Evolutionary conservation across 2,888 invertebrate genomes (phyloP).

Genomic region (Cetonia aurata): DNA sequence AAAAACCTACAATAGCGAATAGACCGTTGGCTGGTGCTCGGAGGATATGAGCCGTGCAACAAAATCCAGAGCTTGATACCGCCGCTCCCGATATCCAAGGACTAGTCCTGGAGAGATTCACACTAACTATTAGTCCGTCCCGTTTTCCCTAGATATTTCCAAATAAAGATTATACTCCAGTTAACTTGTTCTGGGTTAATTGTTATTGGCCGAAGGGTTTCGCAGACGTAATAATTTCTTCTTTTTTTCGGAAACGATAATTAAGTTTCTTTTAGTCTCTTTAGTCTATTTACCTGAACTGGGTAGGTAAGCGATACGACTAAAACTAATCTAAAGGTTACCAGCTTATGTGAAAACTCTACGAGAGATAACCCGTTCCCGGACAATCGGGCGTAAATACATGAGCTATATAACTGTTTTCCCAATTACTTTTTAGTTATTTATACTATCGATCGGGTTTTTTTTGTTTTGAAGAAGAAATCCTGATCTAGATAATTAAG

Average conservation of each 20-base stretch:
- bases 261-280: not conserved
- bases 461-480: no score
- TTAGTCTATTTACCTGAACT: slow-evolving; percentile 1
- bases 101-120: slow-evolving; percentile 1
- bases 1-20: slow-evolving; percentile 22
- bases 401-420: no score
- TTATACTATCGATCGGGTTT: no score
- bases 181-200: slow-evolving; percentile 28
- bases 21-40: slow-evolving; percentile 45
- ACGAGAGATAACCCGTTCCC: no score
- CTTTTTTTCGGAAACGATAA: slow-evolving; percentile 6
- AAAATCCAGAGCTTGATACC: slow-evolving; percentile 46
- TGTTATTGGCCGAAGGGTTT: slow-evolving; percentile 24
- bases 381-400: no score
- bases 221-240: slow-evolving; percentile 8
- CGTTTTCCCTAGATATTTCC: slow-evolving; percentile 27
- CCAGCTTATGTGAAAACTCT: no score
- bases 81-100: not conserved
- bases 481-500: no score
- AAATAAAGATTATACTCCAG: slow-evolving; percentile 24
- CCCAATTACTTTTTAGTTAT: no score
- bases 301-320: not conserved
- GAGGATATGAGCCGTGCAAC: slow-evolving; percentile 53
- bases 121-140: slow-evolving; percentile 7
- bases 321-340: not conserved